Evolutionary conservation across 2,888 invertebrate species (phyloP), one percentile per base, ranked within the genome.

Genomic region (Siphonodentalium dalli): DNA sequence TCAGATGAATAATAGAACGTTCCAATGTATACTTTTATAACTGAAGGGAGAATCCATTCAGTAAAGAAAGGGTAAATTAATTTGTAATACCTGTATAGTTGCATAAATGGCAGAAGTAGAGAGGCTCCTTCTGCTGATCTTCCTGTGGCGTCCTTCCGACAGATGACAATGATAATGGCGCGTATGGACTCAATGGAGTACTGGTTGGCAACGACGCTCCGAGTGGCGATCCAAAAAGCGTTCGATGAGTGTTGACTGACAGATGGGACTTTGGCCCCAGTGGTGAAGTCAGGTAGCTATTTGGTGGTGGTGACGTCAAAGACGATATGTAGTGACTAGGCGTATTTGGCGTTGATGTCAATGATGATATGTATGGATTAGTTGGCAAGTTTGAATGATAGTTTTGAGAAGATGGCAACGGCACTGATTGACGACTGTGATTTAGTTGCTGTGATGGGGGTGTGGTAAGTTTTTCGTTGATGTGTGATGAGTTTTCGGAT

Each of bases 61-160:
- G n/a, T n/a, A n/a, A n/a, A n/a, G n/a, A n/a, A n/a, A n/a, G n/a
- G n/a, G 24, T 20, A 2, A 27, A 29, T 4, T n/a, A 53, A 27
- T 15, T 15, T 18, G 9, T 15, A 26, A 63, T 64, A 80, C 80
- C 79, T 33, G 81, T 72, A 64, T 81, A 85, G 33, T 77, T 75
- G 66, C 86, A 86, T 33, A 85, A 72, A 55, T 86, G 85, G 64
- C 86, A 86, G 71, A 83, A 83, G 66, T 80, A 81, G 33, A 79
- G 49, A 34, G 74, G 72, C 43, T 67, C 65, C 41, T 68, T 54
- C 21, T 59, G 49, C 1, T 48, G 52, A 55, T 44, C 44, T 51
- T 43, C 43, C 60, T 37, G 35, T 42, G 28, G 29, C 11, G 31
- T 15, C 6, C 38, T 31, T 2, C 39, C 6, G 4, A 38, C 26